Evolutionary conservation across 2,888 invertebrate species (phyloP), one percentile per base, ranked within the genome.

Genomic region (Tetragonula carbonaria): DNA sequence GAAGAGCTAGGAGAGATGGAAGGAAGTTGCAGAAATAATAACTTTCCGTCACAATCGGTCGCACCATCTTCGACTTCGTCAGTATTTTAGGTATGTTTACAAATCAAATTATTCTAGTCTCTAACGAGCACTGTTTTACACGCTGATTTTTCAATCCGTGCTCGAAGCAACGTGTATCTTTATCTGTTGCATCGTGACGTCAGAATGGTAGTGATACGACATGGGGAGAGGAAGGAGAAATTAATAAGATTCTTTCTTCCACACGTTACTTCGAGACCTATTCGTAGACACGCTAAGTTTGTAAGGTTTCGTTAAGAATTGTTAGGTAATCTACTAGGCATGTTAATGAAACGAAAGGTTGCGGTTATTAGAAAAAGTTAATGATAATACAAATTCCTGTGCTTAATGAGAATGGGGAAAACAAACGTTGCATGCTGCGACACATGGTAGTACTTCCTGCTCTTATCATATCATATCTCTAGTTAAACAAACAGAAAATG

Each of bases 61-160:
- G 88, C 90, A 91, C 92, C 92, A 92, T 90, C 92, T 92, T 92
- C 91, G 92, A 92, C 92, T 92, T 75, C 90, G 91, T 92, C 93
- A 93, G 93, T 93, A 93, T 93, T 93, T 90, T 93, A 94, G 93
- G 92, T 93, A 91, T 91, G 92, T 94, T 94, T 92, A 91, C 92
- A 93, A 94, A 94, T 94, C 93, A 94, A 94, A 94, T 93, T 92
- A 94, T 93, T 94, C 94, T 94, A 94, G 94, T 94, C 94, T 93
- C 91, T 91, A 92, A 92, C 88, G 92, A 93, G 92, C 92, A 93
- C 93, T 90, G 89, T 91, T 88, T 74, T 90, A 90, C 88, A 79
- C 86, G 87, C 87, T 87, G 85, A 88, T 88, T 91, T 90, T 79
- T 66, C 66, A 79, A 87, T 85, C 74, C 57, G 82, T 86, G 86